phyloP scores from a whole-genome alignment of 23 tunicate species.

The Oikopleura dioica region DNA sequence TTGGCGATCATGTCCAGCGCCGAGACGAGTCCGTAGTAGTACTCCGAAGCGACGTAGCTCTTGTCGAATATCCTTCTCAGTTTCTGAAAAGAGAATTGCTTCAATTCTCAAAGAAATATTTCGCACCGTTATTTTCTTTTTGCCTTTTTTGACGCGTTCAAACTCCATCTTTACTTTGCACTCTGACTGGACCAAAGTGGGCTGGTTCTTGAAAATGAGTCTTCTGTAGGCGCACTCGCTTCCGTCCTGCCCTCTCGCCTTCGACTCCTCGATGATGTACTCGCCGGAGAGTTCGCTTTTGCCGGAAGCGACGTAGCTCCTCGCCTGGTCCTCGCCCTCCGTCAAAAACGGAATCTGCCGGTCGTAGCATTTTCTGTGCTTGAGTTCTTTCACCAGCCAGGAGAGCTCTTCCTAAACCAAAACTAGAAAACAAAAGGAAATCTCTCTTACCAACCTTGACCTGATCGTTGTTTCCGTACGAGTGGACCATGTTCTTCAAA shows the following conservation, averaged over 20 bases:
- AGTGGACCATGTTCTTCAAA: constrained; percentile 28
- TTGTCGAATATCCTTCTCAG: constrained; percentile 8
- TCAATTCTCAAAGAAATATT: not conserved
- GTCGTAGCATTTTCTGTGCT: constrained; percentile 15
- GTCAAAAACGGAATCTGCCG: constrained; percentile 53
- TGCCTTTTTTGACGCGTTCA: not conserved
- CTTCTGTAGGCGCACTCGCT: constrained; percentile 28
- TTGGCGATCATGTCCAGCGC: not conserved
- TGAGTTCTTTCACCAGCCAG: constrained; percentile 39
- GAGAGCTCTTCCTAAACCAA: too few relatives aligned
- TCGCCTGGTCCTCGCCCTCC: constrained; percentile 28
- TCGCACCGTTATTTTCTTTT: not conserved
- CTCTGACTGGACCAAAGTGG: constrained; percentile 19
- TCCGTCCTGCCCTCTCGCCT: constrained; percentile 8
- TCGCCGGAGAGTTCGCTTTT: constrained; percentile 23
- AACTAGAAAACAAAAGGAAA: too few relatives aligned
- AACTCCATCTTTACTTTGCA: constrained; percentile 12
- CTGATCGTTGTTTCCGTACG: constrained; percentile 23
- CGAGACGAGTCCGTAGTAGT: not conserved
- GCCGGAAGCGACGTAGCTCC: constrained; percentile 18
- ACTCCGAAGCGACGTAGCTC: constrained; percentile 11
- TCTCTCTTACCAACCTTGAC: too few relatives aligned
- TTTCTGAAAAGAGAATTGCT: not conserved
- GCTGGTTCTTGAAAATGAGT: constrained; percentile 20
- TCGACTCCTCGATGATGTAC: constrained; percentile 37